Conservation (phyloP, 2,888 invertebrate species). For the Nemapogon koenigi region DNA sequence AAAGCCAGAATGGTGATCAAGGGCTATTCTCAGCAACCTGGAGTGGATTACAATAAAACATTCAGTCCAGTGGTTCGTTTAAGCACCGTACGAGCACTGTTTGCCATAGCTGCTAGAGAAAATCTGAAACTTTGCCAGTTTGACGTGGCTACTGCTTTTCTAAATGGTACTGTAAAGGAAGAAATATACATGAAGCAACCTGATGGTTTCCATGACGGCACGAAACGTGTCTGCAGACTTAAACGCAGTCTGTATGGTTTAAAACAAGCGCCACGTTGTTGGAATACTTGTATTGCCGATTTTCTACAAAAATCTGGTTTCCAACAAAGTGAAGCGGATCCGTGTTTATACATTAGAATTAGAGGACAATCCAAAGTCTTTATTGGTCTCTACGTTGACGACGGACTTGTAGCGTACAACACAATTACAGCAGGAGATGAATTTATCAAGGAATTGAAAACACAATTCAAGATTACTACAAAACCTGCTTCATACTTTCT, state of each 20-base stretch:
- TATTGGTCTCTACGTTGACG: constrained; percentile 7
- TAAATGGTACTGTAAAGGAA: constrained; percentile 6
- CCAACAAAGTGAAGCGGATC: constrained; percentile 8
- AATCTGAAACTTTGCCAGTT: too few relatives aligned
- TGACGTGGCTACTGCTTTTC: constrained; percentile 6
- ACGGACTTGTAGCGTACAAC: constrained; percentile 8
- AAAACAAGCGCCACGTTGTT: constrained; percentile 7
- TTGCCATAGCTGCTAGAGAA: too few relatives aligned
- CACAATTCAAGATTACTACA: not conserved
- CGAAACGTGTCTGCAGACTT: constrained; percentile 10
- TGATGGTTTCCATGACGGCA: constrained; percentile 10
- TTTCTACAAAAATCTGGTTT: constrained; percentile 5
- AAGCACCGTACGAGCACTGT: constrained; percentile 8
- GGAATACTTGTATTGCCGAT: constrained; percentile 11
- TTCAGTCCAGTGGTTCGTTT: constrained; percentile 10
- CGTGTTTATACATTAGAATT: constrained; percentile 11
- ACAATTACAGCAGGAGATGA: too few relatives aligned
- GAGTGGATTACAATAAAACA: constrained; percentile 10
- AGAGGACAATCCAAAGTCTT: constrained; percentile 2
- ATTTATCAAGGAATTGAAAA: too few relatives aligned
- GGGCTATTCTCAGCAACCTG: constrained; percentile 5
- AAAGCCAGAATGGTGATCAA: not conserved
- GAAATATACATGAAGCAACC: constrained; percentile 10
- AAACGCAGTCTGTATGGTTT: constrained; percentile 11
- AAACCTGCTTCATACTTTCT: not conserved